phyloP scores from a whole-genome alignment of 2,797 vertebrate species.

The Clarias laeviceps region DNA sequence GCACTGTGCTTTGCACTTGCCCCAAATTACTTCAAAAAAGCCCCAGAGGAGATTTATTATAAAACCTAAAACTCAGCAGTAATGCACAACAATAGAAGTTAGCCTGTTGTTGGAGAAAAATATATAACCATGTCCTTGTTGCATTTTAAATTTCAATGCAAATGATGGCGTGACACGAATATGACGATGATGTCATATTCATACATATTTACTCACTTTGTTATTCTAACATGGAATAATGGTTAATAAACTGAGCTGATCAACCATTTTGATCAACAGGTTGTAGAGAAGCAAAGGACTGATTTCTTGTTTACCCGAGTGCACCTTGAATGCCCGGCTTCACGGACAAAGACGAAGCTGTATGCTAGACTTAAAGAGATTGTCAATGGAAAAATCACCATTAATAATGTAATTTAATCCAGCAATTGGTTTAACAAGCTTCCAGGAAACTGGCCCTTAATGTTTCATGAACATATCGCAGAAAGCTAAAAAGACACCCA shows the following conservation, averaged over 20 bases:
- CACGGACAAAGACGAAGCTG: slow-evolving; percentile 32
- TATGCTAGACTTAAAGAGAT: slow-evolving; percentile 39
- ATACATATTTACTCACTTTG: background rate
- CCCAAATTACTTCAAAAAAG: slow-evolving; percentile 20
- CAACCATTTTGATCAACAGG: background rate
- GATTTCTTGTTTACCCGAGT: slow-evolving; percentile 38
- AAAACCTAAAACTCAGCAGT: slow-evolving; percentile 21
- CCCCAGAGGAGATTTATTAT: slow-evolving; percentile 7
- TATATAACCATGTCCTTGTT: background rate
- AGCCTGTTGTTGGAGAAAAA: background rate
- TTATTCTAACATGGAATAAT: background rate
- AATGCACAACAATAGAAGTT: background rate
- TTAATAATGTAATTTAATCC: slow-evolving; percentile 39
- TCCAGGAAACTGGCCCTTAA: slow-evolving; percentile 40
- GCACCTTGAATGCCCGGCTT: slow-evolving; percentile 6
- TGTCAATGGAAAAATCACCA: slow-evolving; percentile 40
- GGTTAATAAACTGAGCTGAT: background rate
- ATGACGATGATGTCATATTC: background rate
- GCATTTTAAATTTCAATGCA: background rate
- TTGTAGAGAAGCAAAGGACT: slow-evolving; percentile 1
- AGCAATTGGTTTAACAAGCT: slow-evolving; percentile 38
- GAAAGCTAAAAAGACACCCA: slow-evolving; percentile 2
- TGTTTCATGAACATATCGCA: slow-evolving; percentile 17
- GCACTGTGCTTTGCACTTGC: background rate
- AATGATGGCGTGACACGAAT: background rate